These are phyloP conservation scores for Tipula helvola DNA, from an alignment of 2,888 invertebrate species.

Conservation along the genomic window DNA sequence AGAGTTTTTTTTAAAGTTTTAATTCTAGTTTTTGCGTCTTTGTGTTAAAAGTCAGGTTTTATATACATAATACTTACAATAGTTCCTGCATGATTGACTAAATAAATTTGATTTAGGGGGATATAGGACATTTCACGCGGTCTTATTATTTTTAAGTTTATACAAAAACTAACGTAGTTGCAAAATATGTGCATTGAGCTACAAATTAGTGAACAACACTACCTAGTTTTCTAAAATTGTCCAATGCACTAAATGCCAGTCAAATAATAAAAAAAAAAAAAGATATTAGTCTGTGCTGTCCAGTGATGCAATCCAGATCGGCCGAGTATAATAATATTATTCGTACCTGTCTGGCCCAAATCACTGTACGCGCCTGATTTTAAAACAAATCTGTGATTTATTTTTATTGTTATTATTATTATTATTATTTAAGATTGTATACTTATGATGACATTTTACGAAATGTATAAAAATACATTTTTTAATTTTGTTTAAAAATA, in stretches of 20 bases:
- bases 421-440: not conserved
- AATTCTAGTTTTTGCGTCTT: not conserved
- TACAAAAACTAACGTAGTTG: not conserved
- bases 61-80: not conserved
- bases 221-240: not conserved
- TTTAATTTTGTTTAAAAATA: not conserved
- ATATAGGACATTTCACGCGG: conserved; percentile 4
- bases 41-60: not conserved
- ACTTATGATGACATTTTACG: not conserved
- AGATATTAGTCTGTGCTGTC: not conserved
- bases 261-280: not conserved
- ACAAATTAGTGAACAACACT: not conserved
- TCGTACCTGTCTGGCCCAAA: not conserved
- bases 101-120: not conserved
- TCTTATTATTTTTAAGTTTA: not conserved
- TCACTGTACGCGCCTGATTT: not conserved
- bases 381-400: not conserved
- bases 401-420: not conserved
- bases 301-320: not conserved
- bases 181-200: not conserved
- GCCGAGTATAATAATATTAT: not conserved
- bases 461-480: not conserved
- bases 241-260: not conserved
- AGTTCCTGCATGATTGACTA: not conserved
- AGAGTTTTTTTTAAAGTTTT: not conserved